Base-by-base conservation (phyloP, 92 coral and sea anemone species). In the Phenganax marumi region DNA sequence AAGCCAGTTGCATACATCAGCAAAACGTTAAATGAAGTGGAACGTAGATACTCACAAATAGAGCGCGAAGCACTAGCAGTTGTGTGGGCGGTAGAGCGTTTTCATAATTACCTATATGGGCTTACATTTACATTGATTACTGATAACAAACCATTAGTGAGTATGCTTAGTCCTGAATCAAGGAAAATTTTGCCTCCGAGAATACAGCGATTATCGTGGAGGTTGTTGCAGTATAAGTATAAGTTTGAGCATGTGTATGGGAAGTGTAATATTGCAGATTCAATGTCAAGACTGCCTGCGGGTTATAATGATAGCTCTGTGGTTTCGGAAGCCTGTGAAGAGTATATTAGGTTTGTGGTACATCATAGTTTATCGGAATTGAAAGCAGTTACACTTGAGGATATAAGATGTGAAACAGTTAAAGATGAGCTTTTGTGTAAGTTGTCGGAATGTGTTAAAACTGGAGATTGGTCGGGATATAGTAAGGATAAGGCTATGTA, bases 1-100 rank as follows among this genome's bases (percentile, higher is more conserved):
- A 81, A 81, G 73, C 86, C 89, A 7, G 73, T 73, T 10, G 86
- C 89, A 39, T 73, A 56, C 33, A 71, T 58, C 1, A 81, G 89
- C 57, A 65, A 77, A 57, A 58, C 86, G 10, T 70, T 81, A n/a
- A 8, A 61, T 10, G 76, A 81, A 10, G 68, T 77, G 16, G 80
- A 79, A 48, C 13, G 88, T 39, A 79, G 85, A 65, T 85, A 73
- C 50, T 73, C 78, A 1, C 78, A 86, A 68, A 86, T 81, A 43
- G 86, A 86, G 52, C 89, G 76, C 50, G 82, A 86, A 73, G 86
- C 86, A 46, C 73, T 81, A 75, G 86, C 76, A 0, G 61, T 80
- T 56, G 86, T 81, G 25, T 86, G 86, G 89, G 86, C 82, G 2
- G 89, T 73, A 49, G 78, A 73, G 26, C 19, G 78, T 17, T 73